phyloP scores from a whole-genome alignment of 2,888 invertebrate species.

The Platycheirus rosarum region DNA sequence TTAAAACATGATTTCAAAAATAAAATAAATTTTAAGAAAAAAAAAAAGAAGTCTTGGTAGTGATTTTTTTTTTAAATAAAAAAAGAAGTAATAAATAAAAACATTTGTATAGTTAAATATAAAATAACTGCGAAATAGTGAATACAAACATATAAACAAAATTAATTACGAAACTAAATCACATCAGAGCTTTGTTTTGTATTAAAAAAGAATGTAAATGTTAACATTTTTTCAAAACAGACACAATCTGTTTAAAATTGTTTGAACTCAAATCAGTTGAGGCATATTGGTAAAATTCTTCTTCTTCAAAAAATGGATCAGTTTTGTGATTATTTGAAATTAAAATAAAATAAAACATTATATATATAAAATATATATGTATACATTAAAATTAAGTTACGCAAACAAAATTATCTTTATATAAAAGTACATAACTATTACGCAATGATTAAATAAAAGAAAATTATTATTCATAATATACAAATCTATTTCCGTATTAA shows the following conservation, averaged over 20 bases:
- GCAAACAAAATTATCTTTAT: constrained; percentile 51
- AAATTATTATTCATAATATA: constrained; percentile 65
- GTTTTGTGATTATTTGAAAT: constrained; percentile 69
- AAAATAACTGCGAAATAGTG: constrained; percentile 67
- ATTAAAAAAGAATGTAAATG: constrained; percentile 43
- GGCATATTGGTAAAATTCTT: constrained; percentile 35
- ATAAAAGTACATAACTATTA: constrained; percentile 59
- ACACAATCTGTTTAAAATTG: constrained; percentile 24
- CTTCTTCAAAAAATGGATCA: constrained; percentile 44
- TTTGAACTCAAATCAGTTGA: constrained; percentile 54
- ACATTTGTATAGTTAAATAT: constrained; percentile 75
- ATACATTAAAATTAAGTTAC: constrained; percentile 67
- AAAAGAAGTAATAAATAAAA: constrained; percentile 44
- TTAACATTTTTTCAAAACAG: constrained; percentile 10
- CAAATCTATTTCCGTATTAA: constrained; percentile 30
- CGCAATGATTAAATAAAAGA: constrained; percentile 67
- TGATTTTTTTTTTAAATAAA: constrained; percentile 57
- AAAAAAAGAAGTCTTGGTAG: constrained; percentile 57
- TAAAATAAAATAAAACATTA: constrained; percentile 23
- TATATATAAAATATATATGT: constrained; percentile 52
- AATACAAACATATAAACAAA: constrained; percentile 70
- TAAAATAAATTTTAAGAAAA: constrained; percentile 43
- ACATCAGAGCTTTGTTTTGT: constrained; percentile 72
- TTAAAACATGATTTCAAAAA: constrained; percentile 64
- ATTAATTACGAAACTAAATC: constrained; percentile 75